Evolutionary conservation across 2,113 vertebrate genomes (phyloP), one percentile per base, ranked within the genome.

Genomic region (Pseudopipra pipra): DNA sequence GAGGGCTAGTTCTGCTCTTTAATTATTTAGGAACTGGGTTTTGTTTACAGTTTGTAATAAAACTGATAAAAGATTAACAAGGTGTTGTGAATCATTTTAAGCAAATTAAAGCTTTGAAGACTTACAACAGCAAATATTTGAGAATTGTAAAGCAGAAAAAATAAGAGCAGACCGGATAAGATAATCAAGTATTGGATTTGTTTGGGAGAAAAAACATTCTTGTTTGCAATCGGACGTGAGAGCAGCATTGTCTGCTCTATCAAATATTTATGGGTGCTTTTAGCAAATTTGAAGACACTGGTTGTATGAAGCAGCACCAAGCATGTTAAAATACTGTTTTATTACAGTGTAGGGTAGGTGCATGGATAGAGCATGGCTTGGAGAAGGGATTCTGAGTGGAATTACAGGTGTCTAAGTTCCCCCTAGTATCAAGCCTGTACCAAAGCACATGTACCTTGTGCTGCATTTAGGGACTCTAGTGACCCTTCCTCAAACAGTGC

Each of bases 41-140:
- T 97, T 97, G 93, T 97, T 97, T 97, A 96, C 96, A 96, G 93
- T 96, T 96, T 94, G 95, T 96, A 96, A 97, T 96, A 97, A 96
- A 97, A 95, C 74, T 92, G 84, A 86, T 97, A 96, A 97, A 97
- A 97, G 90, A 97, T 97, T 97, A 96, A 97, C 92, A 92, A 97
- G 96, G 90, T 95, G 91, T 96, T 95, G 87, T 89, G 93, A 85
- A 93, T 95, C 51, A 90, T 93, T 96, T 96, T 94, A 93, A 93
- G 84, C 72, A 92, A 96, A 97, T 95, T 94, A 91, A 93, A 94
- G 80, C 73, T 92, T 93, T 91, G 95, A 87, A 96, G 87, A 93
- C 89, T 96, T 87, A 95, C 56, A 90, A 89, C 76, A 90, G 63
- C 81, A 94, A 95, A 95, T 95, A 96, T 92, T 95, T 95, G 74